phyloP scores from a whole-genome alignment of 2,797 vertebrate species.

The Spinus pinus region DNA sequence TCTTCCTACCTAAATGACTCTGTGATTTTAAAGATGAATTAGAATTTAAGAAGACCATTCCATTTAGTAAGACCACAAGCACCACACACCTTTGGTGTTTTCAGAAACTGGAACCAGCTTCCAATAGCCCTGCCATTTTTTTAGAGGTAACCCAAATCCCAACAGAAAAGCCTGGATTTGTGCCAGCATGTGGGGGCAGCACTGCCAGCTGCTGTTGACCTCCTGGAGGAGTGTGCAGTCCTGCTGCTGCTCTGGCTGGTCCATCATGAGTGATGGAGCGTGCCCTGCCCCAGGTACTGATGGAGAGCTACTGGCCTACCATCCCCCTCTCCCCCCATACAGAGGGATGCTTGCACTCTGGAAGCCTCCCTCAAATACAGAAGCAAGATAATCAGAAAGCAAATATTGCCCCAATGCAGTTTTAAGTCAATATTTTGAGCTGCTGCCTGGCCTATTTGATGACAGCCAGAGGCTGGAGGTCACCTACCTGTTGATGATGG shows the following conservation, averaged over 20 bases:
- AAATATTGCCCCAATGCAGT: neutral
- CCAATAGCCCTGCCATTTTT: neutral
- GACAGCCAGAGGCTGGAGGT: slow-evolving; percentile 9
- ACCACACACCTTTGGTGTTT: neutral
- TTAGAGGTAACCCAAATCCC: neutral
- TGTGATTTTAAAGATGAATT: neutral
- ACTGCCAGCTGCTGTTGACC: neutral
- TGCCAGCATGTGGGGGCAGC: neutral
- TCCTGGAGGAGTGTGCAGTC: neutral
- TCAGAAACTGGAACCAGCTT: neutral
- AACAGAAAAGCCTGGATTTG: neutral
- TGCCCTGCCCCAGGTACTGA: neutral
- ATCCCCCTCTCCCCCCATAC: fast-evolving
- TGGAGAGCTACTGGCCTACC: neutral
- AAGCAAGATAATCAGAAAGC: neutral
- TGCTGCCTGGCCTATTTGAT: neutral
- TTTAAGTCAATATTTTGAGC: slow-evolving; percentile 43
- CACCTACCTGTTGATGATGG: slow-evolving; percentile 27
- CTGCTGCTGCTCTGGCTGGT: neutral
- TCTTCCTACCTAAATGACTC: neutral
- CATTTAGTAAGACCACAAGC: neutral
- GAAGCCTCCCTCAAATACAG: neutral
- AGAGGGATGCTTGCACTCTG: neutral
- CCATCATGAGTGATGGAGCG: fast-evolving
- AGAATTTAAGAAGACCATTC: neutral